These are phyloP conservation scores for Hippolais icterina DNA, from an alignment of 2,113 vertebrate genomes.

Conservation along the genomic window DNA sequence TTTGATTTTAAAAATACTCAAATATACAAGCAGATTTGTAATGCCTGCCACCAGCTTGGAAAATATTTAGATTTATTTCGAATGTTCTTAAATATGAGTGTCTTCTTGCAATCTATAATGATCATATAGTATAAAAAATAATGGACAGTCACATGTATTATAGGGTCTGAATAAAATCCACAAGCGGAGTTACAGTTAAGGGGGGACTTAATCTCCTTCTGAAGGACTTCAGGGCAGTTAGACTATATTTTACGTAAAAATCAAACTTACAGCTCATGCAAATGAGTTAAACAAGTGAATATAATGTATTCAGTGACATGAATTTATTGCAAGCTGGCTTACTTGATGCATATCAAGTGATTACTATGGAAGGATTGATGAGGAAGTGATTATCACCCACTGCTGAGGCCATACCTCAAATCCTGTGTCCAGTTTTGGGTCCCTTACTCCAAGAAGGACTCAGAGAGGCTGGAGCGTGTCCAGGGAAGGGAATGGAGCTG, in stretches of 20 bases:
- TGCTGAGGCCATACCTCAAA: not conserved
- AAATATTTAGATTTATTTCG: constrained; percentile 40
- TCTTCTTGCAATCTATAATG: constrained; percentile 9
- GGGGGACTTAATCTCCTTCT: not conserved
- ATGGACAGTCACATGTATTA: not conserved
- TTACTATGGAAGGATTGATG: not conserved
- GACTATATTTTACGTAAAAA: not conserved
- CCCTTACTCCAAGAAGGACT: not conserved
- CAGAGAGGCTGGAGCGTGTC: accelerated
- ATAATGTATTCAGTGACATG: not conserved
- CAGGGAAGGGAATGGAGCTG: accelerated
- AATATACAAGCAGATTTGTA: constrained; percentile 57
- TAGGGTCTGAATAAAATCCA: not conserved
- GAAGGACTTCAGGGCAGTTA: not conserved
- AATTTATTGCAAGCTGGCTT: not conserved
- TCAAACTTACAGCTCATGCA: not conserved
- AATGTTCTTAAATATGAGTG: constrained; percentile 22
- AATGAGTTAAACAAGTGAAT: not conserved
- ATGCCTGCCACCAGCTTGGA: constrained; percentile 39
- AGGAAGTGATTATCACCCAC: not conserved
- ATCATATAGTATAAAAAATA: not conserved
- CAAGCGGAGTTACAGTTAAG: not conserved
- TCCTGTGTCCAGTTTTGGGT: not conserved
- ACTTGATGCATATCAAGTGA: not conserved
- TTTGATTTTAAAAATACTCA: constrained; percentile 58